A percentile compares a stretch with the other conserved stretches of the same genome.
Evolutionary conservation across 2,797 vertebrate species (phyloP).

Genomic region (Syngnathus rostellatus): DNA sequence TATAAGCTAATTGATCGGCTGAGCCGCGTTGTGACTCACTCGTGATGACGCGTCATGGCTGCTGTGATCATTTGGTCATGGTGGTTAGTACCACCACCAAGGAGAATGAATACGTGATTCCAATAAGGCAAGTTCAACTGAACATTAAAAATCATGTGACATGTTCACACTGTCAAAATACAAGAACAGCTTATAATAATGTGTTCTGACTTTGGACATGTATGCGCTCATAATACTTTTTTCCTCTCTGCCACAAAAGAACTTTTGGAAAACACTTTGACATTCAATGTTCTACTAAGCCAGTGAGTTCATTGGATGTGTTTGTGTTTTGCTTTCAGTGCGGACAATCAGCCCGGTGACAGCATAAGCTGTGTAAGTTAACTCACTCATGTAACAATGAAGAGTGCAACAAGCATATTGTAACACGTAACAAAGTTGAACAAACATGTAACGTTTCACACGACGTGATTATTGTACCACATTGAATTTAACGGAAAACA

Average conservation of each 20-base stretch:
- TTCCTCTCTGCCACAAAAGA: too few species aligned
- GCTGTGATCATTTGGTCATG: background rate
- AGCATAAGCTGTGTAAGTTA: constrained; percentile 61
- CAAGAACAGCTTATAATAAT: background rate
- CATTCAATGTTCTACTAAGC: too few species aligned
- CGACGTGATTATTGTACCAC: too few species aligned
- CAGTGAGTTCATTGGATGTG: too few species aligned
- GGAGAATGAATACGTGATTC: background rate
- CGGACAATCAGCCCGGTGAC: constrained; percentile 55
- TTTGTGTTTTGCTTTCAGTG: constrained; percentile 49
- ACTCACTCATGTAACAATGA: background rate
- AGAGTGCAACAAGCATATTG: background rate
- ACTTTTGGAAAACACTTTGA: background rate
- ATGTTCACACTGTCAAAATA: background rate
- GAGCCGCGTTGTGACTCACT: background rate
- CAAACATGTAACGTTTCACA: background rate
- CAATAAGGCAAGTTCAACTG: background rate
- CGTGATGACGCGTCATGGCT: background rate
- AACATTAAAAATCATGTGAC: background rate
- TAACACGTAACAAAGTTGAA: background rate
- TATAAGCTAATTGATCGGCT: background rate
- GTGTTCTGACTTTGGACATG: too few species aligned
- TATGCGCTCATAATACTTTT: too few species aligned
- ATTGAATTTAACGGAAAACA: too few species aligned
- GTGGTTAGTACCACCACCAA: background rate